Base-by-base conservation (phyloP, 2,888 invertebrate genomes). In the Pyralis farinalis region DNA sequence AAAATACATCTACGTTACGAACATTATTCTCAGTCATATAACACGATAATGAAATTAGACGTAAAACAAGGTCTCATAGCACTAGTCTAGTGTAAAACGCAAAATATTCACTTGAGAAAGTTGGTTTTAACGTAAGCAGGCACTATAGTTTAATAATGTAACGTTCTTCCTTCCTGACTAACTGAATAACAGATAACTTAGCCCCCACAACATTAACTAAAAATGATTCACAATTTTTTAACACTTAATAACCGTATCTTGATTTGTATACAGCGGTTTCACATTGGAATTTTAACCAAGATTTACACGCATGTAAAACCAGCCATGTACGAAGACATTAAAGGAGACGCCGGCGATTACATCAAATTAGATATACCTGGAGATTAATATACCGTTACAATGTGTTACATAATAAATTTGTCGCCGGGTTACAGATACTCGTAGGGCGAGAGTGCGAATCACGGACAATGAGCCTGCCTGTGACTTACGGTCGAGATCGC, bases 361-460 rank as follows among this genome's bases (percentile, higher is more conserved):
- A 74, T 82, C 82, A 74, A 82, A 82, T 83, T 77, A 66, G 66
- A 57, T 58, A 73, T 68, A 65, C 53, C 45, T 53, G 3, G n/a
- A 25, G 47, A 77, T 80, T 76, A 83, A 78, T 78, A 76, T 79
- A 71, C 71, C 71, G 75, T 70, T 76, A 70, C 72, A 70, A 66
- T 73, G 78, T 76, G 67, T 70, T 71, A 73, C 76, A 79, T 80
- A 85, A 86, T 87, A 88, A 88, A 88, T 87, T 88, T 87, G 87
- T 87, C 87, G 72, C 71, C 71, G 65, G 65, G 68, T 71, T 77
- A 79, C 72, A 81, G 87, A 85, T 85, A n/a, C n/a, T n/a, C n/a
- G n/a, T n/a, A 84, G 80, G 64, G 72, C 77, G 70, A 72, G 71
- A 77, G 80, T 79, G 78, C 72, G 77, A 77, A 71, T 70, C 71